Base-by-base conservation (phyloP, 2,888 invertebrate genomes). In the Cerceris ruficornis region DNA sequence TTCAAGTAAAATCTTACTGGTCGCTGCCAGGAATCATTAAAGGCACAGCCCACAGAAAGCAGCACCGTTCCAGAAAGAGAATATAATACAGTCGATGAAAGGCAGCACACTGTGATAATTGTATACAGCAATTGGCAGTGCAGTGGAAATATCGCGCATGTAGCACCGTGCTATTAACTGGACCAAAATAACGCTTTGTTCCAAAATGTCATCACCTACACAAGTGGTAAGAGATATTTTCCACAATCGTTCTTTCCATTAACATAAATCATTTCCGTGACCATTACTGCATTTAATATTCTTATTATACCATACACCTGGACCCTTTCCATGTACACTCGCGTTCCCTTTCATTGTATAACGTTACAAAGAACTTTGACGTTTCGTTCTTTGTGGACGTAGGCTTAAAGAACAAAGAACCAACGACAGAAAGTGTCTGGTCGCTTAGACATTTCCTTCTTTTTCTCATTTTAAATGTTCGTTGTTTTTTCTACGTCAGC, bases 191-290 rank as follows among this genome's bases (percentile, higher is more conserved):
- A 70, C 52, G 11, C 17, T 59, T 58, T 64, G 28, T 50, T 61
- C 57, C 7, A 75, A 75, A 67, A 86, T 86, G 86, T 84, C 86
- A 78, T 86, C 86, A 60, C 82, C 86, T 57, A 76, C 80, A 54
- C 86, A 86, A 83, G 86, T 86, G 80, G 82, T 86, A 66, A 76
- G 77, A 69, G 60, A 68, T 49, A 42, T 55, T 61, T 54, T 17
- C 54, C 46, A 39, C 46, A 43, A 58, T 66, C 42, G 55, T 62
- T 69, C 28, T 42, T 39, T 8, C 15, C 11, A 15, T 57, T 57
- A 52, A 17, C n/a, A 11, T 50, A 7, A 42, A 8, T 43, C 6
- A 28, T 42, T 15, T n/a, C 41, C 2, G 58, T 42, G 41, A 9
- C 11, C 46, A 17, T 39, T 14, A 7, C 60, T 71, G 9, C 50